Evolutionary conservation across 1,140 invertebrate genomes (phyloP).

Genomic region (Aphelenchoides avenae): DNA sequence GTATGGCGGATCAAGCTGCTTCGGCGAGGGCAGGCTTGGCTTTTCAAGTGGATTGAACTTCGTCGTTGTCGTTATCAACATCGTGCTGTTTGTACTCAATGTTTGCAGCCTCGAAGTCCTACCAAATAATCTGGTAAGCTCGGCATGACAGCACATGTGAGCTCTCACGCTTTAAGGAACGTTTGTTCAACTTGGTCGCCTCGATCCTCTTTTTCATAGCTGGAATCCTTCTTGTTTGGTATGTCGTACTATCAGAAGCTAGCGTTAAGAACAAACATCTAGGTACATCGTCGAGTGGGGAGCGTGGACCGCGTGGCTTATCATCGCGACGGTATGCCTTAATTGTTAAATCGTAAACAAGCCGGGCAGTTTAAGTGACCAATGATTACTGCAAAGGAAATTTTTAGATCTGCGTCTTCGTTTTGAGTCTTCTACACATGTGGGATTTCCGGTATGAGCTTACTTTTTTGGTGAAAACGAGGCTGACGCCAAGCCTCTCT

Average conservation of each 20-base stretch:
- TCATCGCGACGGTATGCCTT: conserved; percentile 17
- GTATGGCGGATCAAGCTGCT: conserved; percentile 44
- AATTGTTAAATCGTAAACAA: background rate
- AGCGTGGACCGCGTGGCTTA: conserved; percentile 24
- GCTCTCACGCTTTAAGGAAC: conserved; percentile 3
- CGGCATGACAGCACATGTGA: background rate
- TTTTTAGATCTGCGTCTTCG: conserved; percentile 15
- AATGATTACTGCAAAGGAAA: background rate
- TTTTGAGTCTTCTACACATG: conserved; percentile 21
- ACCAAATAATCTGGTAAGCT: background rate
- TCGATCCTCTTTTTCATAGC: conserved; percentile 41
- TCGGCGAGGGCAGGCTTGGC: conserved; percentile 45
- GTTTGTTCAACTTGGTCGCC: conserved; percentile 36
- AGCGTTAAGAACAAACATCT: background rate
- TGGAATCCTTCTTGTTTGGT: conserved; percentile 42
- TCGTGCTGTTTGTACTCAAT: conserved; percentile 45
- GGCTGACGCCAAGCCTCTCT: too few relatives aligned
- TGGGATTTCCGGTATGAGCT: too few relatives aligned
- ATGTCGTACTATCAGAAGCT: conserved; percentile 24
- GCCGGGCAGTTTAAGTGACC: too few relatives aligned
- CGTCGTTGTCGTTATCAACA: conserved; percentile 33
- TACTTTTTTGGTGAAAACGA: too few relatives aligned
- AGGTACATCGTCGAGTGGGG: background rate
- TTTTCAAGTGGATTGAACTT: conserved; percentile 15
- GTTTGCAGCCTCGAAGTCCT: conserved; percentile 23